Base-by-base conservation (phyloP, 2,797 vertebrate species). In the Myotis daubentonii region DNA sequence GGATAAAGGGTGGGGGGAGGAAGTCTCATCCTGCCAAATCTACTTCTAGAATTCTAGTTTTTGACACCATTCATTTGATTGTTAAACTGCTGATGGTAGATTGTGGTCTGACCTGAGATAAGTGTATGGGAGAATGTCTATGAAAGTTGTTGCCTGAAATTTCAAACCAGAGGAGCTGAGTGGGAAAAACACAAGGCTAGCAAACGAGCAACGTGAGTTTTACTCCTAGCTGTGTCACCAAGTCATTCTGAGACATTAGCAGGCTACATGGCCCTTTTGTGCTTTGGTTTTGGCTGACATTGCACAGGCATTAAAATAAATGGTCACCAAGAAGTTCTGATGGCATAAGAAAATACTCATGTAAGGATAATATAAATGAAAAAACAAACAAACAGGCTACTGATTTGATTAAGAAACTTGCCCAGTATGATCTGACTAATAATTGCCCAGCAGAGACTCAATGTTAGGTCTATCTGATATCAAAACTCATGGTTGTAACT, bases 371-470 rank as follows among this genome's bases (percentile, higher is more conserved):
- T 62, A 89, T 60, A 93, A 92, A 13, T 70, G 65, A 66, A 57
- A 66, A 13, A 13, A 66, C n/a, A n/a, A 78, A 82, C 33, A 74
- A 82, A 30, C 19, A 74, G 41, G 5, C 51, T 82, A 75, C 15
- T 87, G 30, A 74, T 19, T 65, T 57, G 19, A 89, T 55, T 87
- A 83, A 82, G 68, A 76, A 91, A 91, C 78, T 83, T 79, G 19
- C 5, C 38, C 30, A 6, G 4, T 75, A 41, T 71, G 57, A 57
- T 23, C 36, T 15, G 15, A 66, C 20, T 88, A 71, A 20, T 83
- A 72, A 33, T 30, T 68, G 53, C 19, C 30, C 36, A n/a, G 8
- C 9, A 65, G 49, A 93, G 38, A 90, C 30, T 82, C 55, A 94
- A 65, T 0, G 3, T 3, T 38, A 19, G 17, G 30, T 71, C 74